A percentile compares a stretch with the other conserved stretches of the same genome.
phyloP scores from a whole-genome alignment of 2,113 vertebrate genomes.

The Otocyon megalotis region DNA sequence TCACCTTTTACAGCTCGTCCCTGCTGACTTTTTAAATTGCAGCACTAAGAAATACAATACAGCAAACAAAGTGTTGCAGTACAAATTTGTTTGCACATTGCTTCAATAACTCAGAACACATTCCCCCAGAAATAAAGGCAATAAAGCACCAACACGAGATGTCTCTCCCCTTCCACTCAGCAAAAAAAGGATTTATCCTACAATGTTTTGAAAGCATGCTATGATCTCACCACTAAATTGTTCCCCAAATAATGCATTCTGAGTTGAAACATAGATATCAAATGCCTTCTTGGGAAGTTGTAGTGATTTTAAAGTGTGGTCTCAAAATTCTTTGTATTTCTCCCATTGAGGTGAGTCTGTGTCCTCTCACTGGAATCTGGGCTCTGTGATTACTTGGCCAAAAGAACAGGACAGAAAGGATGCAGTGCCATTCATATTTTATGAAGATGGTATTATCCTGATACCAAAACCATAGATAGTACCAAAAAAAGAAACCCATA shows the following conservation, averaged over 20 bases:
- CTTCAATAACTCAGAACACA: slow-evolving; percentile 45
- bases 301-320: not conserved
- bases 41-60: slow-evolving; percentile 19
- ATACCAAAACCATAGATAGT: not conserved
- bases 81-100: not conserved
- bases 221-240: not conserved
- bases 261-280: not conserved
- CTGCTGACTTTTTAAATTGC: not conserved
- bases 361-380: not conserved
- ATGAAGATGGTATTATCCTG: not conserved
- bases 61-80: not conserved
- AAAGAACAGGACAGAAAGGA: not conserved
- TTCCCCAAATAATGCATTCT: not conserved
- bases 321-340: not conserved
- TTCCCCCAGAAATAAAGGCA: slow-evolving; percentile 34
- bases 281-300: not conserved
- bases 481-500: not conserved
- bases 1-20: not conserved
- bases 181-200: not conserved
- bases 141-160: not conserved
- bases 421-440: not conserved
- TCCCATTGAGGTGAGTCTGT: not conserved
- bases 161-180: not conserved
- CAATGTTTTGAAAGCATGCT: not conserved
- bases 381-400: not conserved